Evolutionary conservation across 2,888 invertebrate genomes (phyloP).

Genomic region (Rhagonycha lutea): DNA sequence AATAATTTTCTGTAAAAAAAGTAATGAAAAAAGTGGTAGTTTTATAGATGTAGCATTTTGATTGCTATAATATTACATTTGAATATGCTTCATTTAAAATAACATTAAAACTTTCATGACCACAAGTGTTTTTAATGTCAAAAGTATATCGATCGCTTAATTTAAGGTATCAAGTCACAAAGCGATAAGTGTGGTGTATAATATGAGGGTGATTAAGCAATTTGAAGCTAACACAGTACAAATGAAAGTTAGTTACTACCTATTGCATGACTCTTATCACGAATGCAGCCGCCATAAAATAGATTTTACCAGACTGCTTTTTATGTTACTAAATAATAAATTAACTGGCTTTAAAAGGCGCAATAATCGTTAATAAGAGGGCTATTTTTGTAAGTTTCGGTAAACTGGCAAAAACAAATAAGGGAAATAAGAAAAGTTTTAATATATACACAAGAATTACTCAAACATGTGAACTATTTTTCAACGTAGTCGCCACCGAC

Average conservation of each 20-base stretch:
- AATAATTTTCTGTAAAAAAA: too few species aligned
- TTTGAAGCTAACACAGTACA: neutral
- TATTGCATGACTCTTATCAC: neutral
- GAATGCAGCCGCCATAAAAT: neutral
- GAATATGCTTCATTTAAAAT: neutral
- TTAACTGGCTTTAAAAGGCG: neutral
- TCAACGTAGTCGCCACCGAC: too few species aligned
- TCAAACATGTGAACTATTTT: too few species aligned
- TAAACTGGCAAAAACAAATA: neutral
- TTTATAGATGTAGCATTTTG: too few species aligned
- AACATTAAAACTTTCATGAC: neutral
- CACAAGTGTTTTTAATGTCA: neutral
- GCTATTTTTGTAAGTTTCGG: neutral
- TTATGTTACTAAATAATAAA: neutral
- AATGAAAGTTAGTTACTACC: neutral
- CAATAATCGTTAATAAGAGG: neutral
- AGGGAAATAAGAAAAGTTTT: too few species aligned
- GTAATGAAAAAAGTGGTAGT: neutral
- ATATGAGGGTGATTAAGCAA: neutral
- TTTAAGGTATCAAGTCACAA: neutral
- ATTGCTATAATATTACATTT: neutral
- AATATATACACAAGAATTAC: too few species aligned
- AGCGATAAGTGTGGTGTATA: neutral
- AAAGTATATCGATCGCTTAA: neutral
- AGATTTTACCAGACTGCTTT: neutral